These are phyloP conservation scores for Orchestia grillus DNA, from an alignment of 1,140 invertebrate species.

Conservation along the genomic window DNA sequence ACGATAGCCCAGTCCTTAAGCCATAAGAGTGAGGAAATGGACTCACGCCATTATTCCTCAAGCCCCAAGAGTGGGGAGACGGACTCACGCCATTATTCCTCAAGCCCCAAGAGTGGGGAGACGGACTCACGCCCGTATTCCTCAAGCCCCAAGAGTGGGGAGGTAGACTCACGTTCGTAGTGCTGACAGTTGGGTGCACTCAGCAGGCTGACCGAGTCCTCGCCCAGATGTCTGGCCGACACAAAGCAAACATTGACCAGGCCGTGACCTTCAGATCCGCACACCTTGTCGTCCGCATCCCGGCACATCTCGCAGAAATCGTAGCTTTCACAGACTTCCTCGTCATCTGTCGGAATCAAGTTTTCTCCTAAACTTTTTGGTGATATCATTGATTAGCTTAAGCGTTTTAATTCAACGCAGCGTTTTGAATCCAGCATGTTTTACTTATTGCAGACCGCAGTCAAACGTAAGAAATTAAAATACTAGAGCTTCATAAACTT, in stretches of 20 bases:
- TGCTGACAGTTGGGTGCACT: slow-evolving; percentile 82
- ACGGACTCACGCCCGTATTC: slow-evolving; percentile 57
- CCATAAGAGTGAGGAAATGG: neutral
- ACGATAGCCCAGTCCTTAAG: too few species aligned
- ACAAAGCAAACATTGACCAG: slow-evolving; percentile 59
- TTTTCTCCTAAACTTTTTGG: neutral
- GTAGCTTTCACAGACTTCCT: slow-evolving; percentile 61
- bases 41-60: slow-evolving; percentile 56
- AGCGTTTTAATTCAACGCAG: neutral
- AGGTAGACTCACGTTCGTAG: slow-evolving; percentile 57
- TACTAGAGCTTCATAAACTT: too few species aligned
- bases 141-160: neutral
- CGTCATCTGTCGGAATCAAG: slow-evolving; percentile 17
- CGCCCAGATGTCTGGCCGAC: slow-evolving; percentile 59
- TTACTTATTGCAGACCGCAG: neutral
- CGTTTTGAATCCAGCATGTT: neutral
- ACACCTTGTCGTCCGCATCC: slow-evolving; percentile 58
- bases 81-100: slow-evolving; percentile 56
- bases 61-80: neutral
- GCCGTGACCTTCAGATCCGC: slow-evolving; percentile 56
- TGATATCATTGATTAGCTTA: neutral
- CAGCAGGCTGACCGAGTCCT: slow-evolving; percentile 47
- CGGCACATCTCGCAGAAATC: slow-evolving; percentile 61
- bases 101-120: neutral
- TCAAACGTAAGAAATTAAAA: too few species aligned